Evolutionary conservation across 2,888 invertebrate species (phyloP), one percentile per base, ranked within the genome.

Genomic region (Drosophila imparisetae): DNA sequence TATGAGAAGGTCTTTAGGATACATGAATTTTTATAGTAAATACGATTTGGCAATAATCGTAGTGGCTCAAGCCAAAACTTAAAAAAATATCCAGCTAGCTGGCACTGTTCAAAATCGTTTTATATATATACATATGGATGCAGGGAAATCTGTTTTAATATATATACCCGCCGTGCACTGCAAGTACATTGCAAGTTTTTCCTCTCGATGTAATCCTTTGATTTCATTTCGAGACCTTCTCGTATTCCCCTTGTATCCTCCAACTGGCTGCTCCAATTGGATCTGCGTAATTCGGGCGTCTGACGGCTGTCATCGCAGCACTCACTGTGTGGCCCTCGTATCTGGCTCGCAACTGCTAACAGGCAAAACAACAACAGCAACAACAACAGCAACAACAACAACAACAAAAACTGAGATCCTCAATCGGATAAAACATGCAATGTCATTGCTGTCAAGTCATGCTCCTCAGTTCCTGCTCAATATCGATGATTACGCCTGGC

Each of bases 281-380:
- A 71, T 78, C 63, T 70, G 80, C 82, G 88, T 91, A 91, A 91
- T 66, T 80, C 90, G 72, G 79, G 83, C 70, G 66, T 64, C 76
- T 55, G 48, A 53, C 48, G 42, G 32, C 86, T 86, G 86, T 86
- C 86, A 78, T 59, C 83, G 63, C 40, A 40, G 27, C 50, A 55
- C 69, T 38, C 21, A 13, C n/a, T 53, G 59, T 74, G 69, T 52
- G 65, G 49, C 45, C 63, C 53, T 50, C 53, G 24, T 7, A 24
- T 18, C 15, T 54, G 32, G 45, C 24, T 36, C 11, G 30, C n/a
- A 55, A 52, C 61, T 64, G 72, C 49, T 65, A 67, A 66, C 57
- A 66, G 55, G 68, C 53, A 63, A 55, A 60, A 11, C 29, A 29
- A 11, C 18, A 29, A 6, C 49, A 50, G 3, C 65, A 52, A 38